Conservation (phyloP, 2,888 invertebrate genomes). For the Elmis aenea region DNA sequence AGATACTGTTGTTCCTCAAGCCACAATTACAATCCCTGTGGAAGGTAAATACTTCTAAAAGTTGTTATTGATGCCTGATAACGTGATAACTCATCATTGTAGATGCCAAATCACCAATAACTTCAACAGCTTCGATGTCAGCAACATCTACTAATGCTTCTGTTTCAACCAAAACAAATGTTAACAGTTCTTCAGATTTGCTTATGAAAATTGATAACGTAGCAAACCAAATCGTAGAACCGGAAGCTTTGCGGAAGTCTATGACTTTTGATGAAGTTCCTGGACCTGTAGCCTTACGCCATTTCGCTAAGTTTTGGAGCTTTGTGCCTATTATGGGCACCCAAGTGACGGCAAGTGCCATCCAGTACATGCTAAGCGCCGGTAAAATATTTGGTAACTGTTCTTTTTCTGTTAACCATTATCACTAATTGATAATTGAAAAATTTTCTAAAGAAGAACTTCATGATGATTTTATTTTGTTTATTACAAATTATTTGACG, state of each 20-base stretch:
- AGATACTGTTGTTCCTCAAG: too few relatives aligned
- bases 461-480: too few relatives aligned
- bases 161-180: too few relatives aligned
- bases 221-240: constrained; percentile 17
- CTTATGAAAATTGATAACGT: constrained; percentile 21
- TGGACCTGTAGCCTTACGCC: constrained; percentile 55
- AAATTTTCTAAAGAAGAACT: constrained; percentile 1
- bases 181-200: constrained; percentile 9
- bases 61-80: too few relatives aligned
- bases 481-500: too few relatives aligned
- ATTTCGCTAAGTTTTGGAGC: constrained; percentile 55
- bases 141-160: too few relatives aligned
- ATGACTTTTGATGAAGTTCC: constrained; percentile 60
- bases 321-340: constrained; percentile 60
- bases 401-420: constrained; percentile 46
- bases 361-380: constrained; percentile 51
- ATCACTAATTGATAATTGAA: constrained; percentile 31
- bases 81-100: too few relatives aligned
- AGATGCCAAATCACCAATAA: too few relatives aligned
- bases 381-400: constrained; percentile 46
- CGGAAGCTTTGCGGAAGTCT: constrained; percentile 26
- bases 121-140: too few relatives aligned
- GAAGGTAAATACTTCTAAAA: too few relatives aligned
- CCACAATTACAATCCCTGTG: too few relatives aligned
- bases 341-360: constrained; percentile 52